Base-by-base conservation (phyloP, 2,113 vertebrate species). In the Menidia beryllina region DNA sequence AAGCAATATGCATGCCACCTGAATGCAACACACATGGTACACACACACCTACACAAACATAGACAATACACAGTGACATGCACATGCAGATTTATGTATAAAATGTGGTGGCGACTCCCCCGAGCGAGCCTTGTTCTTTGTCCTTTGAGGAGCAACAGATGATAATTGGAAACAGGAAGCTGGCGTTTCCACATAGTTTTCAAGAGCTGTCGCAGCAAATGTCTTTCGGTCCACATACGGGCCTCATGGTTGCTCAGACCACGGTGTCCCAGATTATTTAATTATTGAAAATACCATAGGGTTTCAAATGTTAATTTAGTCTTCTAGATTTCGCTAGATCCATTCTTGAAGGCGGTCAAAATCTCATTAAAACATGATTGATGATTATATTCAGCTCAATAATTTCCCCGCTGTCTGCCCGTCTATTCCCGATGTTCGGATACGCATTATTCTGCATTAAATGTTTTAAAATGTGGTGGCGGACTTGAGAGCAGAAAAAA, bases 111-210 rank as follows among this genome's bases (percentile, higher is more conserved):
- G 83, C 63, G 61, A 39, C 55, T 43, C 57, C 45, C 25, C 72
- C 66, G 45, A 20, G 49, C 60, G 20, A 26, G 65, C 68, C 75
- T 74, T 82, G 82, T 82, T 62, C 25, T 63, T 75, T 53, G 49
- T 84, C 30, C 75, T 86, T 74, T 63, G 57, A 85, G 12, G 80
- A 76, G 88, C 81, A 82, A 61, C 57, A 75, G 70, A 89, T 80
- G 78, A 76, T 92, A 90, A 92, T 86, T 82, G 78, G 81, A 91
- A 91, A 78, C 90, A 91, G 88, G 72, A 81, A 84, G 77, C 81
- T 83, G 51, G 62, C 72, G 51, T 81, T 83, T 76, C 75, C 65
- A 83, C 61, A 77, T 58, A 52, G 8, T 43, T 80, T 88, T 85
- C 88, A 88, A 87, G 69, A 83, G 75, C 86, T 84, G 81, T 88